Evolutionary conservation across 2,113 vertebrate species (phyloP).

Genomic region (Pavo muticus): DNA sequence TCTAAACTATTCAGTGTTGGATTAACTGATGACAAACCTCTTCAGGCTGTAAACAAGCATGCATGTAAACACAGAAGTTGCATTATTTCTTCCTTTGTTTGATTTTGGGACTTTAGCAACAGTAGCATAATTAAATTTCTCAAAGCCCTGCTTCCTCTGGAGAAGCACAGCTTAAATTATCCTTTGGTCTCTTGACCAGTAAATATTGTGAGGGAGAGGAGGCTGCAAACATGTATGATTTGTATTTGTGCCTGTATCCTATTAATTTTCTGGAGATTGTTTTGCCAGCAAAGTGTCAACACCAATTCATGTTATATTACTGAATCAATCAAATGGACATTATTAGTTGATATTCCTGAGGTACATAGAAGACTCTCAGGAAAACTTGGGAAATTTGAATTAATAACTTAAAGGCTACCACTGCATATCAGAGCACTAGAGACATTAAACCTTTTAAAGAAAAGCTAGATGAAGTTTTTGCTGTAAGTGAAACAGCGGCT

Average conservation of each 20-base stretch:
- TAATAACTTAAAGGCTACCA: background rate
- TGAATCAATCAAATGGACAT: background rate
- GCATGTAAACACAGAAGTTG: background rate
- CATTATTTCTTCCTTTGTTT: background rate
- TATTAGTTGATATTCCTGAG: background rate
- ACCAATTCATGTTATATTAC: background rate
- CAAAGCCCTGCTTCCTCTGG: background rate
- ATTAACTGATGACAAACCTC: background rate
- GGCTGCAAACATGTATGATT: background rate
- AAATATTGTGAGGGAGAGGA: background rate
- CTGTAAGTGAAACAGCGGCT: background rate
- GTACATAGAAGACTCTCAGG: fast-evolving
- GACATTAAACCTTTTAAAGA: background rate
- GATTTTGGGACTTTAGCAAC: background rate
- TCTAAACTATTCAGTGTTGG: background rate
- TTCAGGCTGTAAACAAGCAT: background rate
- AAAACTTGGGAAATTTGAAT: background rate
- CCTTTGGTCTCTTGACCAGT: background rate
- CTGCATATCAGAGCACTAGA: background rate
- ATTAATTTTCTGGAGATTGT: background rate
- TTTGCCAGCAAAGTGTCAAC: conserved; percentile 7
- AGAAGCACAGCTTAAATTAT: background rate
- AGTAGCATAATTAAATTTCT: background rate
- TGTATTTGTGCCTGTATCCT: background rate
- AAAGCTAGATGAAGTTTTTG: background rate